Evolutionary conservation across 1,140 invertebrate genomes (phyloP), one percentile per base, ranked within the genome.

Genomic region (Lamellibrachia luymesi): DNA sequence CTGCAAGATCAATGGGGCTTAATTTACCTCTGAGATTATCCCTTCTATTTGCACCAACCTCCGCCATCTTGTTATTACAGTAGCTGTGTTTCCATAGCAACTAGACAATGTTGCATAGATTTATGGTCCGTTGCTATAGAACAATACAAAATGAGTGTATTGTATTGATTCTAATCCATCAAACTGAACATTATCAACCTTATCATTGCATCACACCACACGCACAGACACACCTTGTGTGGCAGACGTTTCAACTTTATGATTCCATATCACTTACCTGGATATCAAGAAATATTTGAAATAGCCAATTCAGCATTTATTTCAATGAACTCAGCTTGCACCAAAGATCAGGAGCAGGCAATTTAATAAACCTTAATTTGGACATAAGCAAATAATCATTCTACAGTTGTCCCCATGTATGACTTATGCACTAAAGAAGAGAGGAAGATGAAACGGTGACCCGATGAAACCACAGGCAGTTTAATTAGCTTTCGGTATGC

Each of bases 151-250:
- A 80, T 17, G 64, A 80, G 25, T 8, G 64, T 10, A 80, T 80
- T 80, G 64, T 80, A 80, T 80, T 80, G 64, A 80, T 80, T 80
- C 64, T 80, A 80, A 22, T 80, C 64, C 64, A 80, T 80, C 13
- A 80, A 80, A 80, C 13, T 80, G 64, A 80, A 80, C 64, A 80
- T 80, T 80, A 80, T 80, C 64, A 80, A 80, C 64, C 64, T 80
- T 80, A 80, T 80, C 64, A 80, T 2, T 80, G 13, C 64, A 80
- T 6, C 64, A 80, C 13, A 80, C 13, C 13, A 80, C 64, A 80
- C 64, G 25, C 64, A 80, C 25, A 38, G 64, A 8, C 13, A 22
- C 52, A 56, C 52, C 64, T 80, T 80, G 64, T 80, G 64, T 22
- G 64, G 64, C 64, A 80, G 25, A 80, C 17, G 64, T 80, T 80